phyloP scores from a whole-genome alignment of 2,797 vertebrate species.

The Australoheros facetus region DNA sequence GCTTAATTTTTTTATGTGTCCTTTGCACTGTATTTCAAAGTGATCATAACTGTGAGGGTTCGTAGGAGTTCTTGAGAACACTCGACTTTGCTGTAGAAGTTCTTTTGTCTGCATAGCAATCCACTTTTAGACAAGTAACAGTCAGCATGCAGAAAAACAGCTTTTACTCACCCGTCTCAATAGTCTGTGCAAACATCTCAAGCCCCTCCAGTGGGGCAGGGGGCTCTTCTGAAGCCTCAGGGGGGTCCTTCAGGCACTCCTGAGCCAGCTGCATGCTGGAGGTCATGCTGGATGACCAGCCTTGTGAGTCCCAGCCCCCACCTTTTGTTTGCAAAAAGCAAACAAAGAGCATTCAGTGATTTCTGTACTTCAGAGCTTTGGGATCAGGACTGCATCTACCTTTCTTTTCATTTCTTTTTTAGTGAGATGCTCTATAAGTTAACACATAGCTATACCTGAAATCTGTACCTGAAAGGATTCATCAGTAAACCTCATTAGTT shows the following conservation, averaged over 20 bases:
- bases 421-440: neutral
- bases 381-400: neutral
- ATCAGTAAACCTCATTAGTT: neutral
- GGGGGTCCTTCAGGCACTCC: conserved; percentile 92
- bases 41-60: neutral
- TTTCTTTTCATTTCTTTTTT: neutral
- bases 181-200: conserved; percentile 96
- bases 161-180: conserved; percentile 87
- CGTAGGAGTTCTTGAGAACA: neutral
- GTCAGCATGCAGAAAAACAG: neutral
- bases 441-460: neutral
- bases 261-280: conserved; percentile 94
- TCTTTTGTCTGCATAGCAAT: neutral
- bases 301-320: conserved; percentile 86
- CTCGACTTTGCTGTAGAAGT: neutral
- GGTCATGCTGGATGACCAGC: conserved; percentile 92
- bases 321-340: conserved; percentile 61
- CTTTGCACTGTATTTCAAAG: neutral
- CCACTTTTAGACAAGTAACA: neutral
- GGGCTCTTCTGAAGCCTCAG: conserved; percentile 87
- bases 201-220: conserved; percentile 91
- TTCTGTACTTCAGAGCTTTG: neutral
- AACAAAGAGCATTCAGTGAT: neutral
- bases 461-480: neutral
- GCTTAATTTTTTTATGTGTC: neutral